These are phyloP conservation scores for Athene noctua DNA, from an alignment of 2,113 vertebrate species.

Conservation along the genomic window DNA sequence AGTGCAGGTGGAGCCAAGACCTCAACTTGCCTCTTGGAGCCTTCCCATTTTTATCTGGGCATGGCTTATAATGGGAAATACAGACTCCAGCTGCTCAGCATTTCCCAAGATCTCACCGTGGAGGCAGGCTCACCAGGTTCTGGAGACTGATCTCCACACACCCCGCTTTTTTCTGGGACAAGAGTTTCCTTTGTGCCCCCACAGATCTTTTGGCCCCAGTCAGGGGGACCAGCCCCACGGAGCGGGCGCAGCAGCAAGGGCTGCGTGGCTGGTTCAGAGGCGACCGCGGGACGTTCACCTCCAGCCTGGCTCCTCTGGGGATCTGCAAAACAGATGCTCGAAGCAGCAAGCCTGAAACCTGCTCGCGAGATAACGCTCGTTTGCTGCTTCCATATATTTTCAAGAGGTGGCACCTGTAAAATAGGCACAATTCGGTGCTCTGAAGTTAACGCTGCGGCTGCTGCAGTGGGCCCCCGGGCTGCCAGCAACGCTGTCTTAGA, in stretches of 20 bases:
- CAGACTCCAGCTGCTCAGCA: background rate
- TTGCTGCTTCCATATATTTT: background rate
- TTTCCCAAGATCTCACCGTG: background rate
- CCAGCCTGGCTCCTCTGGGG: background rate
- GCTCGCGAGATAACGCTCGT: rapidly evolving
- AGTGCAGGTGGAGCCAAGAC: background rate
- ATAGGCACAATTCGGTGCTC: rapidly evolving
- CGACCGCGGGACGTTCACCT: background rate
- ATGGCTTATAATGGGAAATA: background rate
- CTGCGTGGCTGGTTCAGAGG: background rate
- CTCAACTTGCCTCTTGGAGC: background rate
- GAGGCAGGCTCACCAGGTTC: background rate
- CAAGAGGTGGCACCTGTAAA: background rate
- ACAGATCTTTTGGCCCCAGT: rapidly evolving
- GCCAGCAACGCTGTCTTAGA: background rate
- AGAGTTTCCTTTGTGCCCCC: background rate
- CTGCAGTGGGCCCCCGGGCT: background rate
- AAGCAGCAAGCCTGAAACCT: background rate
- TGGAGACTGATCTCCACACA: rapidly evolving
- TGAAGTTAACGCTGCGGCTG: rapidly evolving
- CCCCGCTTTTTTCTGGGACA: too few relatives aligned
- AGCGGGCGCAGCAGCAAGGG: background rate
- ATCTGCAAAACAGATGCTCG: background rate
- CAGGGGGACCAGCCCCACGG: background rate
- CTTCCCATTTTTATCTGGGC: background rate